phyloP scores from a whole-genome alignment of 2,888 invertebrate species.

The Poecilus cupreus region DNA sequence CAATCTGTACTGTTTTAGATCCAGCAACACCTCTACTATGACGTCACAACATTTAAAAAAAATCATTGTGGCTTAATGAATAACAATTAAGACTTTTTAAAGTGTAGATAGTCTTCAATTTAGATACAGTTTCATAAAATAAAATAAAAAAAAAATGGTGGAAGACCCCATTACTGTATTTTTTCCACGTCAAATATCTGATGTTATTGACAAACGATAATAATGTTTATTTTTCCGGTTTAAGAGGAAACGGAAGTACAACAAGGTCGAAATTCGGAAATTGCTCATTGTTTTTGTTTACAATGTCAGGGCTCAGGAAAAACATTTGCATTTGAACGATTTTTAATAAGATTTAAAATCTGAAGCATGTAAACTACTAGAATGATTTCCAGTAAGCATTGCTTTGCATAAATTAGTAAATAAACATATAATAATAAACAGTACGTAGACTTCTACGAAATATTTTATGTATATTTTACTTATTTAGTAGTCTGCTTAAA shows the following conservation, averaged over 20 bases:
- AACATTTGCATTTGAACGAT: conserved; percentile 24
- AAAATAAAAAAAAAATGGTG: no score
- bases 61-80: no score
- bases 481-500: not conserved
- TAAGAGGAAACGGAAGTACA: conserved; percentile 29
- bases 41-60: no score
- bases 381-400: not conserved
- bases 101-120: no score
- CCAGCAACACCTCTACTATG: no score
- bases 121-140: no score
- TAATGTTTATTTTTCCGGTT: conserved; percentile 24
- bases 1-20: no score
- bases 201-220: not conserved
- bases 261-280: conserved; percentile 40
- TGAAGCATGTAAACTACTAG: no score
- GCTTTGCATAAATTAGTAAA: not conserved
- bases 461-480: not conserved
- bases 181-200: no score
- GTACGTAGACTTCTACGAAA: not conserved
- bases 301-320: conserved; percentile 5
- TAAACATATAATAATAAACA: not conserved
- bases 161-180: no score
- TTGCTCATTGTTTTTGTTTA: conserved; percentile 19
- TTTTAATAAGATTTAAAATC: not conserved
- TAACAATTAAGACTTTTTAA: no score